A percentile compares a stretch with the other conserved stretches of the same genome.
Evolutionary conservation across 2,888 invertebrate species (phyloP).

Genomic region (Bibio marci): DNA sequence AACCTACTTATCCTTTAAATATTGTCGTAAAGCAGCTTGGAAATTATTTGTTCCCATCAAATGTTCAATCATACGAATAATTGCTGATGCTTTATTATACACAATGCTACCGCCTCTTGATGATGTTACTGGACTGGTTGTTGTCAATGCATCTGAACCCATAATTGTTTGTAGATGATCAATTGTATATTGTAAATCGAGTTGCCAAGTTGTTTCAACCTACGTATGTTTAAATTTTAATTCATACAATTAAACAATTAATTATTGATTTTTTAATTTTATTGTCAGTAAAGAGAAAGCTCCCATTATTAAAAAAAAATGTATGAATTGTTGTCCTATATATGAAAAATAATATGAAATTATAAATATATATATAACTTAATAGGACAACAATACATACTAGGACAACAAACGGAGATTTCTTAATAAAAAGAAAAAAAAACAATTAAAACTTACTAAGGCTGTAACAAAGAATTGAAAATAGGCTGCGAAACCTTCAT

Average conservation of each 20-base stretch:
- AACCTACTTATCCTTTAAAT: conserved; percentile 34
- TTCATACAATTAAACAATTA: no score
- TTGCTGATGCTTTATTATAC: conserved; percentile 48
- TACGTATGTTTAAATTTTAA: no score
- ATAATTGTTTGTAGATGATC: conserved; percentile 50
- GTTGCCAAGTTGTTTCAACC: conserved; percentile 44
- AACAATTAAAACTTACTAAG: no score
- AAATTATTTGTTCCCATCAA: conserved; percentile 37
- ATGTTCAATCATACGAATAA: conserved; percentile 53
- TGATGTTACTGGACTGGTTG: conserved; percentile 40
- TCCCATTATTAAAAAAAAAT: no score
- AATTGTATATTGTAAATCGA: conserved; percentile 50
- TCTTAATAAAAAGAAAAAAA: no score
- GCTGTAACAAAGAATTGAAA: conserved; percentile 51
- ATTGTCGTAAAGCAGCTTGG: conserved; percentile 34
- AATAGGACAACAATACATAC: no score
- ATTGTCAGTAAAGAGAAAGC: no score
- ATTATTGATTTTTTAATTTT: no score
- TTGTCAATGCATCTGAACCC: conserved; percentile 36
- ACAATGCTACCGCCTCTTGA: conserved; percentile 47
- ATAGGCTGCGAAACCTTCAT: conserved; percentile 51
- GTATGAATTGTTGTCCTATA: no score
- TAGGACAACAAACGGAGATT: no score
- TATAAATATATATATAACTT: no score
- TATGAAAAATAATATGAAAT: no score